Conservation (phyloP, 2,113 vertebrate species). For the Verasper variegatus region DNA sequence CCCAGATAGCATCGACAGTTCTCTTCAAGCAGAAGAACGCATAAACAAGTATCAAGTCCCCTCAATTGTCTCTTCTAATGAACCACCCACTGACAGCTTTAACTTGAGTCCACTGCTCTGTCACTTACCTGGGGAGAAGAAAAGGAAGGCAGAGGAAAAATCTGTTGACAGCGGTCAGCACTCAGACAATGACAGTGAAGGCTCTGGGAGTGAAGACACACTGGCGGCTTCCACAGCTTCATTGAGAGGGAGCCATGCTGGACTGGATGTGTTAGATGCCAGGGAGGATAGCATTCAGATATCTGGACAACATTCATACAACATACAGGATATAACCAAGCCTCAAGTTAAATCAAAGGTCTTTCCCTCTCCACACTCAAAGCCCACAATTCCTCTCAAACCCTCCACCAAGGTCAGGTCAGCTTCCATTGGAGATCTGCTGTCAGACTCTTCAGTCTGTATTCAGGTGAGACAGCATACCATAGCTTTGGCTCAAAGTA, state of each 20-base stretch:
- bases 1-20: constrained; percentile 4
- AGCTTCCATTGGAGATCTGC: constrained; percentile 86
- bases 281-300: constrained; percentile 37
- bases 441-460: constrained; percentile 65
- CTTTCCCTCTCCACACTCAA: not conserved
- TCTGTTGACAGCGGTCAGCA: constrained; percentile 81
- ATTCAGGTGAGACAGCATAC: not conserved
- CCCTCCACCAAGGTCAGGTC: constrained; percentile 75
- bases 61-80: constrained; percentile 30
- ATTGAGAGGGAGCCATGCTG: constrained; percentile 55
- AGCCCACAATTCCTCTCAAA: constrained; percentile 40
- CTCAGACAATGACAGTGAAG: constrained; percentile 70
- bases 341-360: constrained; percentile 7
- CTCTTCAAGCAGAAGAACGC: constrained; percentile 19
- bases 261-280: constrained; percentile 33
- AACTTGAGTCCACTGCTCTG: constrained; percentile 45
- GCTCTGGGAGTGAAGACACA: constrained; percentile 69
- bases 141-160: constrained; percentile 71
- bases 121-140: constrained; percentile 33
- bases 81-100: constrained; percentile 23
- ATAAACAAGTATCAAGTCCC: constrained; percentile 15
- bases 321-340: not conserved
- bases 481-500: not conserved
- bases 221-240: constrained; percentile 57
- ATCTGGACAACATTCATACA: not conserved